Conservation (phyloP, 2,888 invertebrate species). For the Diplazon laetatorius region DNA sequence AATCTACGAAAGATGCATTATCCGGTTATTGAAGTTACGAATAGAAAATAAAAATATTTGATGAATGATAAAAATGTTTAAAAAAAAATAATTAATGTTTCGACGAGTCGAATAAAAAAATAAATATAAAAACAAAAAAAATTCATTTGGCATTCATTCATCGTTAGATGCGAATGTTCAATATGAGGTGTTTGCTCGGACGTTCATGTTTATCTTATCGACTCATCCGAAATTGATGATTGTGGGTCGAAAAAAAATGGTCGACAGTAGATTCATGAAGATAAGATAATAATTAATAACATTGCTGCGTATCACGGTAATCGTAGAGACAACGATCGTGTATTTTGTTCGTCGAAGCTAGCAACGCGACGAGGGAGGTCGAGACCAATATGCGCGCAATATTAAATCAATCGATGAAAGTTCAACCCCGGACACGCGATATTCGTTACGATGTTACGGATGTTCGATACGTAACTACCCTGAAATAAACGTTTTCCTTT, state of each 20-base stretch:
- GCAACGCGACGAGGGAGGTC: constrained; percentile 60
- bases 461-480: constrained; percentile 16
- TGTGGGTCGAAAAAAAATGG: not conserved
- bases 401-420: constrained; percentile 57
- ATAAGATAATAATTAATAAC: constrained; percentile 47
- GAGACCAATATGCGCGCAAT: constrained; percentile 35
- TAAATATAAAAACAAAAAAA: too few relatives aligned
- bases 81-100: too few relatives aligned
- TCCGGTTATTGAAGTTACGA: too few relatives aligned
- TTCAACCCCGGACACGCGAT: constrained; percentile 43
- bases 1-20: too few relatives aligned
- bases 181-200: not conserved
- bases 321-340: constrained; percentile 39
- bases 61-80: too few relatives aligned
- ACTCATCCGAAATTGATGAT: not conserved
- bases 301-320: constrained; percentile 19
- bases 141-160: too few relatives aligned
- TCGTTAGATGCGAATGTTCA: too few relatives aligned
- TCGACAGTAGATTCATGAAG: not conserved
- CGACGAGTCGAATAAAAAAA: too few relatives aligned
- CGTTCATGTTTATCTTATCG: constrained; percentile 12
- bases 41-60: too few relatives aligned
- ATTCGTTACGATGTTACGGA: not conserved
- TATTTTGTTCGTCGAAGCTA: constrained; percentile 51
- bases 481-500: constrained; percentile 37